These are phyloP conservation scores for Sipunculus nudus DNA, from an alignment of 2,888 invertebrate species.

Conservation along the genomic window DNA sequence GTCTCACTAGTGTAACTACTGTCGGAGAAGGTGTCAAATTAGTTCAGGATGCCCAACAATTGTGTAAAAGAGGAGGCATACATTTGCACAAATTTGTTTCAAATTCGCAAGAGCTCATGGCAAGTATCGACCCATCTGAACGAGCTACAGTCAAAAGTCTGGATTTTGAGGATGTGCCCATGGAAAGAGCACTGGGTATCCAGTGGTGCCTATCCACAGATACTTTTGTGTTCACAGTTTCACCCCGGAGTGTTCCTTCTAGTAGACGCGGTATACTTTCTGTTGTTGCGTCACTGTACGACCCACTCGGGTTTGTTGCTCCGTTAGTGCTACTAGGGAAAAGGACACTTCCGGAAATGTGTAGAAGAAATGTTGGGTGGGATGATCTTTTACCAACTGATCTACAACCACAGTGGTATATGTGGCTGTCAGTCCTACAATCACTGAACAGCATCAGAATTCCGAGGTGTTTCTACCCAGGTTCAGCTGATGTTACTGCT, in stretches of 20 bases:
- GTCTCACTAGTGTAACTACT: no score
- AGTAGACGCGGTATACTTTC: constrained; percentile 38
- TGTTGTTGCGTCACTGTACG: constrained; percentile 36
- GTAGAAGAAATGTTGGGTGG: constrained; percentile 30
- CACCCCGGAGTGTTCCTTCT: constrained; percentile 24
- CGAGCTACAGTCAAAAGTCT: no score
- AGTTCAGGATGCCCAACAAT: no score
- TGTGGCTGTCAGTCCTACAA: neutral
- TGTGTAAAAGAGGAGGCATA: no score
- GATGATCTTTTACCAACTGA: constrained; percentile 29
- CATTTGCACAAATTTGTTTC: no score
- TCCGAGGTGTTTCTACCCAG: constrained; percentile 24
- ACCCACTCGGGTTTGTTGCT: constrained; percentile 42
- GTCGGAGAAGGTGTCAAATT: no score
- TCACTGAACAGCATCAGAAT: neutral
- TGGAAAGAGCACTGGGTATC: constrained; percentile 18
- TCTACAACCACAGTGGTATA: neutral
- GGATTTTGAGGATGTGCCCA: no score
- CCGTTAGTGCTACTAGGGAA: constrained; percentile 37
- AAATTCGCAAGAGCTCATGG: no score
- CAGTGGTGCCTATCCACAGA: constrained; percentile 42
- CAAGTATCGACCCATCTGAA: no score
- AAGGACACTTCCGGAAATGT: constrained; percentile 35
- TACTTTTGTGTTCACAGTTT: constrained; percentile 35
- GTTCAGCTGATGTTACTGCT: constrained; percentile 24